Conservation (phyloP, 2,113 vertebrate genomes). For the Turnix velox region DNA sequence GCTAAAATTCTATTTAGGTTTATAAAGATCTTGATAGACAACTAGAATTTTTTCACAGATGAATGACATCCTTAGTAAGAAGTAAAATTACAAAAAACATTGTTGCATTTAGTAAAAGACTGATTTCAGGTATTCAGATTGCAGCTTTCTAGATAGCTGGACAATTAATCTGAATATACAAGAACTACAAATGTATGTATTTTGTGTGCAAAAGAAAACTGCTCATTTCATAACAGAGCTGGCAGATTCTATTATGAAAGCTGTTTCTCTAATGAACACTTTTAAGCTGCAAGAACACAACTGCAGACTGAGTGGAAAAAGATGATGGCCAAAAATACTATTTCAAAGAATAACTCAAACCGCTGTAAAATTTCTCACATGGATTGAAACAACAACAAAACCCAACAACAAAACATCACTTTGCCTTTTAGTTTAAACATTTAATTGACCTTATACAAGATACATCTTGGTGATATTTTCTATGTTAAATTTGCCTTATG, state of each 20-base stretch:
- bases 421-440: not conserved
- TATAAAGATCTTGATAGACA: constrained; percentile 6
- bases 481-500: not conserved
- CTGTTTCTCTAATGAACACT: not conserved
- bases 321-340: not conserved
- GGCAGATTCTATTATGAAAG: not conserved
- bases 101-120: not conserved
- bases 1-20: constrained; percentile 25
- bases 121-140: not conserved
- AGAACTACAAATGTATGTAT: not conserved
- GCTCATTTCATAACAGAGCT: not conserved
- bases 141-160: not conserved
- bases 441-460: not conserved
- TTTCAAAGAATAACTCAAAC: not conserved
- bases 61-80: not conserved
- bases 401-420: not conserved
- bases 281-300: not conserved
- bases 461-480: not conserved
- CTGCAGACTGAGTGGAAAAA: not conserved
- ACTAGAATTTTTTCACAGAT: constrained; percentile 6
- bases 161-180: not conserved
- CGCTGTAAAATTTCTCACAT: not conserved
- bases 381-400: not conserved
- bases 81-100: not conserved
- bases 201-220: not conserved